Percentiles rank a stretch among this genome's conserved stretches.
Conservation (phyloP, 2,113 vertebrate genomes). For the Macroglossus sobrinus region DNA sequence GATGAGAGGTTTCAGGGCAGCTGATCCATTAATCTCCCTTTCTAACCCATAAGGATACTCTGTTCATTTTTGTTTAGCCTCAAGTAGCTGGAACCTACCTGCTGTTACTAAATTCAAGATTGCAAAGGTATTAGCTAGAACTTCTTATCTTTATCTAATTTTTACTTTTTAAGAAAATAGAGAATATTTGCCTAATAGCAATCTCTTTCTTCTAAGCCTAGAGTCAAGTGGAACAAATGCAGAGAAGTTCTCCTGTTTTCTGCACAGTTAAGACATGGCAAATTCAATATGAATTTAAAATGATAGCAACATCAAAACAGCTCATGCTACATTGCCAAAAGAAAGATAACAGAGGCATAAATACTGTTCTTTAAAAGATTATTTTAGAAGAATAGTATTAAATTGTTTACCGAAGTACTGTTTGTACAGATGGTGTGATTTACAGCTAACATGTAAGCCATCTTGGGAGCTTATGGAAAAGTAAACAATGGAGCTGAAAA, state of each 20-base stretch:
- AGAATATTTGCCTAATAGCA: not conserved
- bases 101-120: not conserved
- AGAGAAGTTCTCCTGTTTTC: not conserved
- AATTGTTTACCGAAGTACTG: constrained; percentile 81
- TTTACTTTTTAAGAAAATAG: not conserved
- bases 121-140: not conserved
- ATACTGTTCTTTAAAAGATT: constrained; percentile 83
- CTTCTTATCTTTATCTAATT: not conserved
- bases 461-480: constrained; percentile 84
- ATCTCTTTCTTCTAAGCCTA: not conserved
- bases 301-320: constrained; percentile 84
- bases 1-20: not conserved
- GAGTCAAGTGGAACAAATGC: not conserved
- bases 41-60: not conserved
- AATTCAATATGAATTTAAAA: constrained; percentile 80
- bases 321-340: constrained; percentile 82
- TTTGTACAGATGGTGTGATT: constrained; percentile 86
- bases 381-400: constrained; percentile 79
- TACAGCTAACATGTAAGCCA: constrained; percentile 86
- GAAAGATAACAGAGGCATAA: constrained; percentile 85
- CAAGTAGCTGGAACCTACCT: not conserved
- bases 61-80: not conserved
- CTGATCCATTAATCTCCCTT: not conserved
- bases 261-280: not conserved
- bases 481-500: constrained; percentile 80